phyloP scores from a whole-genome alignment of 1,140 invertebrate genomes.

The Thereuonema tuberculata region DNA sequence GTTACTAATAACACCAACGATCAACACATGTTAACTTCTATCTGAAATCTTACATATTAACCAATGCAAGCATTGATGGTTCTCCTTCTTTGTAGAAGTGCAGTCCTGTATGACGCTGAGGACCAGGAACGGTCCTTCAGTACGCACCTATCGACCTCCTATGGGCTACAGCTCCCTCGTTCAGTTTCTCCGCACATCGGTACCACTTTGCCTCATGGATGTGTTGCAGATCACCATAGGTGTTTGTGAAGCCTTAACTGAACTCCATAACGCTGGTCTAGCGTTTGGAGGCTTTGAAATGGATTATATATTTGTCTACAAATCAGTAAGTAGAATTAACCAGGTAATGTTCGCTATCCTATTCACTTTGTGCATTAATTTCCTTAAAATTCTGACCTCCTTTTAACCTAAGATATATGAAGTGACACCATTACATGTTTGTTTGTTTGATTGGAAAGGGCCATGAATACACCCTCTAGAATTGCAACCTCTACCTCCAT shows the following conservation, averaged over 20 bases:
- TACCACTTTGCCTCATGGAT: constrained; percentile 14
- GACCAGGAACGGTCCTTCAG: constrained; percentile 10
- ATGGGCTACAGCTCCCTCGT: constrained; percentile 20
- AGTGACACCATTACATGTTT: no score
- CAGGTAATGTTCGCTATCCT: no score
- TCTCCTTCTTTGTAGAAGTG: constrained; percentile 1
- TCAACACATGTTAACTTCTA: no score
- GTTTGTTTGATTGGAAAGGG: no score
- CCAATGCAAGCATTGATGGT: no score
- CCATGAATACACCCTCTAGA: no score
- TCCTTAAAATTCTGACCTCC: no score
- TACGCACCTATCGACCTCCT: constrained; percentile 19
- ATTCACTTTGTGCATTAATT: no score
- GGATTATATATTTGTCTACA: constrained; percentile 22
- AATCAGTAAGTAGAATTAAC: constrained; percentile 7
- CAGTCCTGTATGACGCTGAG: constrained; percentile 12
- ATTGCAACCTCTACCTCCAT: no score
- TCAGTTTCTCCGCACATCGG: constrained; percentile 19
- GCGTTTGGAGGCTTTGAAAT: constrained; percentile 21
- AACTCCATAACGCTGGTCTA: constrained; percentile 20
- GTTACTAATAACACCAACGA: no score
- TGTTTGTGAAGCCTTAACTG: constrained; percentile 17
- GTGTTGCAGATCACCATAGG: constrained; percentile 20
- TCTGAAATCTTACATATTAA: no score
- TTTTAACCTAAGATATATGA: no score